These are phyloP conservation scores for Actinernus sp. DNA, from an alignment of 92 coral and sea anemone species.

Conservation along the genomic window DNA sequence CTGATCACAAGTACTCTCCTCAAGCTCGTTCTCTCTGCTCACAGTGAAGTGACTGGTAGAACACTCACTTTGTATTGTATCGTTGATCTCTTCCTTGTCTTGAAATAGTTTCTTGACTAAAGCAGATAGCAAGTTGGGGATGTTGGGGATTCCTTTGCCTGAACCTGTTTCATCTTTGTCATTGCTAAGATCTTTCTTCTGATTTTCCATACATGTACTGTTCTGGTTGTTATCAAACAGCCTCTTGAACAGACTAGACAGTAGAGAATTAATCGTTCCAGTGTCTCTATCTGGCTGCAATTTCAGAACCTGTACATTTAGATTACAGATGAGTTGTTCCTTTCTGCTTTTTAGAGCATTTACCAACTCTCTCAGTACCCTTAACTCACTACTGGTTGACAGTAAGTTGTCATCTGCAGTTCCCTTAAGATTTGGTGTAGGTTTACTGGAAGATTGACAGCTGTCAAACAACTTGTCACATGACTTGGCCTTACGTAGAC, in stretches of 20 bases:
- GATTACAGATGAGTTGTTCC: constrained; percentile 16
- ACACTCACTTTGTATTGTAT: not conserved
- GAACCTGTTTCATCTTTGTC: not conserved
- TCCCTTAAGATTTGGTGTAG: not conserved
- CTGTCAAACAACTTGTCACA: constrained; percentile 18
- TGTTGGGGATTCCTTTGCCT: constrained; percentile 5
- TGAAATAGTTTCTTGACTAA: constrained; percentile 27
- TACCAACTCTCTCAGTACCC: constrained; percentile 19
- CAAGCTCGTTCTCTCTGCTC: not conserved
- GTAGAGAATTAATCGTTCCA: constrained; percentile 1
- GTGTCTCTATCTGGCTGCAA: constrained; percentile 38
- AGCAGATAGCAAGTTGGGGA: constrained; percentile 15
- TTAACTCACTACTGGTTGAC: constrained; percentile 1
- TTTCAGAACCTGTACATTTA: constrained; percentile 28
- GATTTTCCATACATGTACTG: not conserved
- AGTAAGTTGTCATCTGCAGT: not conserved
- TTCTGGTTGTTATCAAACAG: constrained; percentile 17
- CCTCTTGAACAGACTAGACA: constrained; percentile 10
- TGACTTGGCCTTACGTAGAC: constrained; percentile 17
- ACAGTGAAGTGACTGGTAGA: not conserved
- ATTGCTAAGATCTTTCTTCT: not conserved
- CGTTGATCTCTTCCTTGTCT: constrained; percentile 8
- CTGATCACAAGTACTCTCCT: not conserved
- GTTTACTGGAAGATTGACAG: not conserved
- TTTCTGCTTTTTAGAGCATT: constrained; percentile 22